Conservation (phyloP, 92 coral and sea anemone species). For the Actinostola sp. region DNA sequence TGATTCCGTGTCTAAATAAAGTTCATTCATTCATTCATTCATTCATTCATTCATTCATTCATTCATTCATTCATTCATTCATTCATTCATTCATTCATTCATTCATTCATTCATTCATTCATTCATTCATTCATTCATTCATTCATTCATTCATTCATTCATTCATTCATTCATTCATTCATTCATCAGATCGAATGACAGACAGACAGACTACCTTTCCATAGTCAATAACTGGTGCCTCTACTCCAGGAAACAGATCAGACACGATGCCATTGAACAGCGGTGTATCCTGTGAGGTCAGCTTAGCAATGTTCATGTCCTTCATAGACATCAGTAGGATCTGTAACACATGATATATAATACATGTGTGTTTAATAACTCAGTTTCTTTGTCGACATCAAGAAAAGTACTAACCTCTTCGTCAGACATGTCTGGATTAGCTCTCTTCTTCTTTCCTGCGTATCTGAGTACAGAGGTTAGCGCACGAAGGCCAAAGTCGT, state of each 20-base stretch:
- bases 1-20: no score
- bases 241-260: conserved; percentile 97
- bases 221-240: conserved; percentile 91
- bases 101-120: no score
- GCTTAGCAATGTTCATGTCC: conserved; percentile 96
- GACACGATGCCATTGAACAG: conserved; percentile 93
- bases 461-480: conserved; percentile 94
- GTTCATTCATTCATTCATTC: no score
- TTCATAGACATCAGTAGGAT: conserved; percentile 92
- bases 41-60: no score
- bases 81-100: no score
- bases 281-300: conserved; percentile 95
- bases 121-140: no score
- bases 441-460: conserved; percentile 95
- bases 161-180: no score
- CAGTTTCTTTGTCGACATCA: no score
- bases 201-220: conserved; percentile 70
- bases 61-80: no score
- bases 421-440: conserved; percentile 98
- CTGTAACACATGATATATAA: conserved; percentile 26
- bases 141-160: no score
- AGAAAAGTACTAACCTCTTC: no score
- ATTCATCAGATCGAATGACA: neutral
- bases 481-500: conserved; percentile 97
- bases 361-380: neutral